Evolutionary conservation across 1,140 invertebrate genomes (phyloP).

Genomic region (Chrysomallon squamiferum): DNA sequence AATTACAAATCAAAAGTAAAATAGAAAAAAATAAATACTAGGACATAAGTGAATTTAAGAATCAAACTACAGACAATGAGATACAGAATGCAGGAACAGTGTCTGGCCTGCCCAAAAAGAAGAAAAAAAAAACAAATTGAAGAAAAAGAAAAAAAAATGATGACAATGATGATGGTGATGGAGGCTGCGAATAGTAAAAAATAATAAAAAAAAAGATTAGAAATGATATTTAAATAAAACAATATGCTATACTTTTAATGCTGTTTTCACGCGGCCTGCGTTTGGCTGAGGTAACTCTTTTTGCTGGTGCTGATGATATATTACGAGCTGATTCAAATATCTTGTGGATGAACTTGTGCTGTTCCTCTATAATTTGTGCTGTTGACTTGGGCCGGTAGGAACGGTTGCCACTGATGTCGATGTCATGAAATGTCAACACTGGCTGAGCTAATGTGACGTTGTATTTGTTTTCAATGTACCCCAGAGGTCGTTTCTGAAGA

Average conservation of each 20-base stretch:
- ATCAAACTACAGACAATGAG: too few species aligned
- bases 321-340: constrained; percentile 35
- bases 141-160: too few species aligned
- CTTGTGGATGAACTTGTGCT: constrained; percentile 45
- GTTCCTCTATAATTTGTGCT: constrained; percentile 48
- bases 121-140: too few species aligned
- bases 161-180: too few species aligned
- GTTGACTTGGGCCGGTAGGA: constrained; percentile 52
- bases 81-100: too few species aligned
- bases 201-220: too few species aligned
- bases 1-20: too few species aligned
- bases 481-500: constrained; percentile 50
- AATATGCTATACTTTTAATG: constrained; percentile 11
- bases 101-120: too few species aligned
- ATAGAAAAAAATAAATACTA: too few species aligned
- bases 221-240: neutral
- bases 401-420: constrained; percentile 46
- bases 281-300: constrained; percentile 9
- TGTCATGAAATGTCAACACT: constrained; percentile 48
- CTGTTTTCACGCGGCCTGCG: neutral
- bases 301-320: constrained; percentile 22
- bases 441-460: constrained; percentile 47
- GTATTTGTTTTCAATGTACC: constrained; percentile 45
- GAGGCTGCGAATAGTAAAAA: too few species aligned
- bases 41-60: too few species aligned